Base-by-base conservation (phyloP, 2,797 vertebrate genomes). In the Arctocebus calabarensis region DNA sequence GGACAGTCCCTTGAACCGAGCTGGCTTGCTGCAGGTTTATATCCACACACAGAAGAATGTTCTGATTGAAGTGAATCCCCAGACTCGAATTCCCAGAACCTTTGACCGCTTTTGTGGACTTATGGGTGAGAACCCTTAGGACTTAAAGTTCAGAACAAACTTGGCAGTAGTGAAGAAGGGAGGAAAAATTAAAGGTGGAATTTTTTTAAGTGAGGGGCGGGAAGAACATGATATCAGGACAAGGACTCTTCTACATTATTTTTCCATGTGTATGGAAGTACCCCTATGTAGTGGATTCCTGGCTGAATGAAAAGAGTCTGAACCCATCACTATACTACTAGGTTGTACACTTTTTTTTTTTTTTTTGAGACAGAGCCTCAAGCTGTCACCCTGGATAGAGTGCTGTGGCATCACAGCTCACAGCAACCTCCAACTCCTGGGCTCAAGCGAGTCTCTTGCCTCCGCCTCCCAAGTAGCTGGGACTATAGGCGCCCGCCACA, bases 1-100 rank as follows among this genome's bases (percentile, higher is more conserved):
- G 99, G 99, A 99, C 98, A 99, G 99, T 97, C 99, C 99, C 0
- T 97, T 99, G 98, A 99, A 99, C 96, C 98, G 99, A 94, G 99
- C 99, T 3, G 99, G 99, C 48, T 98, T 99, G 81, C 98, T 99
- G 19, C 99, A 99, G 97, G 99, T 99, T 91, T 99, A 99, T 79
- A 98, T 99, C 97, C 99, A 99, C 89, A 99, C 99, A 0, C 99
- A 99, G 98, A 99, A 99, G 96, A 99, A 99, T 0, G 99, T 99
- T 29, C 97, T 99, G 81, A 99, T 99, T 10, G 99, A 99, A 97
- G 99, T 99, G 92, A 99, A 99, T 96, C 99, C 99, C 0, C 99
- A n/a, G 96, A 99, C 99, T 3, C 99, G 99, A 93, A 99, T 99
- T 90, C 99, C 99, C 19, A 99, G 99, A 95, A 99, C 99, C 7